Conservation (phyloP, 2,888 invertebrate genomes). For the Agrilus cyanescens region DNA sequence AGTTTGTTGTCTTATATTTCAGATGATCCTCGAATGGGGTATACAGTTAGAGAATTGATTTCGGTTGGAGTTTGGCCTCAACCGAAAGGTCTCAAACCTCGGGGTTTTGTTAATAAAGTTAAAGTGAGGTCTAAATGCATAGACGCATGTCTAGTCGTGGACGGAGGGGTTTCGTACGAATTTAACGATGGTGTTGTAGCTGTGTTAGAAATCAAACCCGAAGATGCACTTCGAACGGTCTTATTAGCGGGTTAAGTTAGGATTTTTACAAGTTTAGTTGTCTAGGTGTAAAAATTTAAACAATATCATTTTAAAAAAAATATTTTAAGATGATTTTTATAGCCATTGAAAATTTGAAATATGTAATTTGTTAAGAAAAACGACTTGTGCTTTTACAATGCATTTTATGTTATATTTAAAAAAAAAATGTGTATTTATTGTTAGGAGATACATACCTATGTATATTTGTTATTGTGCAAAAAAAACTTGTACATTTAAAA, state of each 20-base stretch:
- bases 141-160: constrained; percentile 84
- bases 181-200: constrained; percentile 93
- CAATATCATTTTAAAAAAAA: too few relatives aligned
- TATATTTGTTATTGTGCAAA: too few relatives aligned
- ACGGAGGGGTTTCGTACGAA: constrained; percentile 85
- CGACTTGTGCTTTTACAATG: too few relatives aligned
- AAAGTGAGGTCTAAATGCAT: constrained; percentile 80
- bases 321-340: background rate
- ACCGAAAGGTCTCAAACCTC: constrained; percentile 61
- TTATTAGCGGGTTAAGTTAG: constrained; percentile 25
- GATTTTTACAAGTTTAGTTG: background rate
- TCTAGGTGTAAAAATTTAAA: too few relatives aligned
- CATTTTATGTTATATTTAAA: too few relatives aligned
- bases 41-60: constrained; percentile 88
- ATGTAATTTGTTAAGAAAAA: too few relatives aligned
- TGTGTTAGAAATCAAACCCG: constrained; percentile 67
- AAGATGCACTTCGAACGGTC: constrained; percentile 80
- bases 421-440: too few relatives aligned
- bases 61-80: constrained; percentile 75
- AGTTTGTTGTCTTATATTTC: constrained; percentile 15
- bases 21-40: constrained; percentile 73
- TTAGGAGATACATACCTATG: too few relatives aligned
- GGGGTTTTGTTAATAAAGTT: constrained; percentile 65
- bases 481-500: too few relatives aligned
- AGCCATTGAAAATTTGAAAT: background rate